phyloP scores from a whole-genome alignment of 2,888 invertebrate genomes.

The Entomobrya proxima region DNA sequence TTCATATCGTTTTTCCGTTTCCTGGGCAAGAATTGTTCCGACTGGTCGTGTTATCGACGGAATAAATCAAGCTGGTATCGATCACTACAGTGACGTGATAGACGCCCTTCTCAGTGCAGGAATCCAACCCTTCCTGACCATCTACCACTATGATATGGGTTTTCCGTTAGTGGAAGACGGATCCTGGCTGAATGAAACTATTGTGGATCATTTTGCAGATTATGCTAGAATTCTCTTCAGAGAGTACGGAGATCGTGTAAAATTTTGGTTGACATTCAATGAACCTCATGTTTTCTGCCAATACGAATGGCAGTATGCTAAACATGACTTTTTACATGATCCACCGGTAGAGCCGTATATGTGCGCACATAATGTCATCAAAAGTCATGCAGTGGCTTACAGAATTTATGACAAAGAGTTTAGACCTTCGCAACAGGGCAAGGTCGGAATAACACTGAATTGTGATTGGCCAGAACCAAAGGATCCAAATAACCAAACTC shows the following conservation, averaged over 20 bases:
- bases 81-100: conserved; percentile 80
- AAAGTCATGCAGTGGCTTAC: conserved; percentile 76
- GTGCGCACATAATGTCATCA: conserved; percentile 76
- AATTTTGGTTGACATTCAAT: conserved; percentile 56
- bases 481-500: conserved; percentile 49
- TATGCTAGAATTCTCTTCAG: conserved; percentile 79
- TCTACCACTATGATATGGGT: conserved; percentile 82
- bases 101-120: conserved; percentile 77
- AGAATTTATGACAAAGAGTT: conserved; percentile 75
- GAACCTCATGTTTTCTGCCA: conserved; percentile 52
- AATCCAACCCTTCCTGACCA: conserved; percentile 79
- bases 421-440: conserved; percentile 57
- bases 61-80: conserved; percentile 77
- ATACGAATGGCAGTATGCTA: conserved; percentile 76
- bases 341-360: conserved; percentile 51
- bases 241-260: conserved; percentile 79
- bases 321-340: conserved; percentile 72
- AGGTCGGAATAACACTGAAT: conserved; percentile 62
- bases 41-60: conserved; percentile 76
- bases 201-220: conserved; percentile 79
- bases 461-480: conserved; percentile 60
- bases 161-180: conserved; percentile 80
- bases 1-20: conserved; percentile 73
- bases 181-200: conserved; percentile 78
- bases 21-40: conserved; percentile 79